Conservation (phyloP, 2,797 vertebrate species). For the Pseudochaenichthys georgianus region DNA sequence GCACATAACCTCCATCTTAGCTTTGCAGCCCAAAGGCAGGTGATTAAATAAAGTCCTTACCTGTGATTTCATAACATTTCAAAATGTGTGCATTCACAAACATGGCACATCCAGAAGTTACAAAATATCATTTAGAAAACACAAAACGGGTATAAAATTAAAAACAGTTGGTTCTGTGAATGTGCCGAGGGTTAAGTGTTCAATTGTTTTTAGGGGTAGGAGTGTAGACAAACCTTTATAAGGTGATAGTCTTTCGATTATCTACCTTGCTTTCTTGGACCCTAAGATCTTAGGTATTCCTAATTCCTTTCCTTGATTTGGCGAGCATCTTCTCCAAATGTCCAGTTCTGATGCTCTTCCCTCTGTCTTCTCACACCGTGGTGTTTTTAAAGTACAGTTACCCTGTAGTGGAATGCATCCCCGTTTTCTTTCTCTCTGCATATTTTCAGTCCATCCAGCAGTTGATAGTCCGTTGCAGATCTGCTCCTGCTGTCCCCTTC, state of each 20-base stretch:
- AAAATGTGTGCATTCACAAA: constrained; percentile 26
- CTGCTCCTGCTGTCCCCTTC: not conserved
- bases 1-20: constrained; percentile 59
- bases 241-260: not conserved
- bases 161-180: constrained; percentile 42
- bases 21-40: constrained; percentile 22
- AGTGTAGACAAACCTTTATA: constrained; percentile 32
- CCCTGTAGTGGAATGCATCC: constrained; percentile 23
- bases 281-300: not conserved
- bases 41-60: constrained; percentile 10
- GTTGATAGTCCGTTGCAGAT: not conserved
- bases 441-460: not conserved
- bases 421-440: not conserved
- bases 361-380: not conserved
- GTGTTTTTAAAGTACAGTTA: constrained; percentile 21
- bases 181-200: constrained; percentile 29
- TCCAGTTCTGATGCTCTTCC: not conserved
- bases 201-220: not conserved
- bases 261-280: constrained; percentile 10
- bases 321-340: not conserved
- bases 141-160: constrained; percentile 62
- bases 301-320: constrained; percentile 2
- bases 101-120: constrained; percentile 49
- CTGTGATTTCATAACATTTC: constrained; percentile 24
- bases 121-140: constrained; percentile 61